These are phyloP conservation scores for Agrotis puta DNA, from an alignment of 2,888 invertebrate species.

Conservation along the genomic window DNA sequence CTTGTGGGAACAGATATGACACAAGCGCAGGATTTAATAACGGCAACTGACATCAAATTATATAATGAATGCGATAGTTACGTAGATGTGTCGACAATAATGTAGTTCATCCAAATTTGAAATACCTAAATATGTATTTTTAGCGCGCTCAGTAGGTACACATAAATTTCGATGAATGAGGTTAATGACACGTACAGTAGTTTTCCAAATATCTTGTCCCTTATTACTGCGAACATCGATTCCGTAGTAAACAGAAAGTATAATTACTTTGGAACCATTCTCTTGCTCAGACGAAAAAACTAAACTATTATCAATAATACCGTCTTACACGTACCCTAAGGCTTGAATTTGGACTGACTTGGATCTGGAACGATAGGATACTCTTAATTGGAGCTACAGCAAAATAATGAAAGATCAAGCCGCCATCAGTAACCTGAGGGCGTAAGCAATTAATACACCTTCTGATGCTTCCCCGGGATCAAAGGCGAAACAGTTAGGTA, in stretches of 20 bases:
- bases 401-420: conserved; percentile 13
- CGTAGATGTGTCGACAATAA: background rate
- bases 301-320: background rate
- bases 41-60: conserved; percentile 27
- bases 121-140: conserved; percentile 13
- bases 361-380: conserved; percentile 6
- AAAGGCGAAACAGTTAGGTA: conserved; percentile 27
- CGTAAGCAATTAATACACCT: conserved; percentile 40
- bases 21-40: conserved; percentile 27
- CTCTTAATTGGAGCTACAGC: conserved; percentile 4
- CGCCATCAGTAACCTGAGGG: conserved; percentile 13
- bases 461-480: conserved; percentile 28
- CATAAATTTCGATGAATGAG: conserved; percentile 16
- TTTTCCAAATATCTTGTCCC: background rate
- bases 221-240: background rate
- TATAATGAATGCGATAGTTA: conserved; percentile 17
- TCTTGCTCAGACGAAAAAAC: background rate
- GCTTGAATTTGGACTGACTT: background rate
- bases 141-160: background rate
- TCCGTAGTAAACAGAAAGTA: background rate
- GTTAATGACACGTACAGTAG: background rate
- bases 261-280: background rate
- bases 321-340: background rate
- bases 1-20: conserved; percentile 12
- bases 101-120: conserved; percentile 10